A percentile compares a stretch with the other conserved stretches of the same genome.
phyloP scores from a whole-genome alignment of 2,888 invertebrate genomes.

The Aphodius granarius region DNA sequence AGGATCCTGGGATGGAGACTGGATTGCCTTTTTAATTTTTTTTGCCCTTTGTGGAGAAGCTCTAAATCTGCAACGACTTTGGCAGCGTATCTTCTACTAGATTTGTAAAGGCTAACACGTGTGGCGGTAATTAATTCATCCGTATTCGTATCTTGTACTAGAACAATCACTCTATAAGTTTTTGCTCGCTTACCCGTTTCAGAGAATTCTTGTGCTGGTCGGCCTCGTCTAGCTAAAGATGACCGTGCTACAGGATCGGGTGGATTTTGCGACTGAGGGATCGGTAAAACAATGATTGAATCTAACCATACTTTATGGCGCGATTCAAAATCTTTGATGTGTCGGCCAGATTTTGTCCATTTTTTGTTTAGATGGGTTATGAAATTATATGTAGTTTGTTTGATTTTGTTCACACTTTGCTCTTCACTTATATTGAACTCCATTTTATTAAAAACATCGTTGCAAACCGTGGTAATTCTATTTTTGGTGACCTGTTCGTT shows the following conservation, averaged over 20 bases:
- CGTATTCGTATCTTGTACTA: not conserved
- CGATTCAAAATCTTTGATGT: not conserved
- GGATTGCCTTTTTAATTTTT: constrained; percentile 2
- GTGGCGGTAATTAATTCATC: not conserved
- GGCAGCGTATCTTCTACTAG: not conserved
- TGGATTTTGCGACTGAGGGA: not conserved
- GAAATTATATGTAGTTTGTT: not conserved
- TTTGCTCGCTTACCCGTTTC: too few relatives aligned
- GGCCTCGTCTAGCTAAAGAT: not conserved
- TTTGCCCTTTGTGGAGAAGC: constrained; percentile 8
- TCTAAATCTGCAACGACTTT: not conserved
- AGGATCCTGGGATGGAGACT: not conserved
- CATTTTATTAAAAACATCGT: not conserved
- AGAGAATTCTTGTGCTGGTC: too few relatives aligned
- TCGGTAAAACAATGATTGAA: not conserved
- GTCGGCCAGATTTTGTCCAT: not conserved
- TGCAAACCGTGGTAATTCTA: not conserved
- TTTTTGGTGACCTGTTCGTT: not conserved
- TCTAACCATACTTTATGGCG: not conserved
- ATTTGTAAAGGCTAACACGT: not conserved
- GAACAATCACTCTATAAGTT: not conserved
- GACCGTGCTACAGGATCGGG: not conserved
- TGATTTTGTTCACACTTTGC: not conserved
- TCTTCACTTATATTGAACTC: not conserved
- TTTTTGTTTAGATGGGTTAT: too few relatives aligned